A percentile compares a stretch with the other conserved stretches of the same genome.
phyloP scores from a whole-genome alignment of 2,888 invertebrate genomes.

The Perithous albicinctus region DNA sequence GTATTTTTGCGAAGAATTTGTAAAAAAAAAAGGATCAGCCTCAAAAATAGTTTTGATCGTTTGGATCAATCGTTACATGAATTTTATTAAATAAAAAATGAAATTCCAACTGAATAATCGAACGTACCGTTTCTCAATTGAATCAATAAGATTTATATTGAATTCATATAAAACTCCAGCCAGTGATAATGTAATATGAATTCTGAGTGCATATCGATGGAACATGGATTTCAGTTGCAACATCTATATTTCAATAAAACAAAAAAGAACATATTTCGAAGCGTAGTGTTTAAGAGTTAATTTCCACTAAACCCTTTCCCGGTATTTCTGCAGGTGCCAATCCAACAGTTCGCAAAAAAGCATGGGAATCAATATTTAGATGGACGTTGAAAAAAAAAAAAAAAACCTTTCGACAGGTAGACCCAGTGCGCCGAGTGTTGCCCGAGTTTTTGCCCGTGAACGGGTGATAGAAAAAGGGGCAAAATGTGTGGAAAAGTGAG shows the following conservation, averaged over 20 bases:
- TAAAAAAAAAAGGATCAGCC: too few relatives aligned
- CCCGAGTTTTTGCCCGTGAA: conserved; percentile 2
- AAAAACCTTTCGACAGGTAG: conserved; percentile 21
- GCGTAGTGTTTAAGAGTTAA: neutral
- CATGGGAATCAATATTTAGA: conserved; percentile 32
- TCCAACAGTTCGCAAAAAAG: neutral
- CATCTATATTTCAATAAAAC: neutral
- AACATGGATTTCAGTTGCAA: neutral
- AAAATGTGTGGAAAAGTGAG: conserved; percentile 15
- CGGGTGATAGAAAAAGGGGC: conserved; percentile 5
- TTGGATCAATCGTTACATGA: too few relatives aligned
- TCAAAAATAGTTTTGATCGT: too few relatives aligned
- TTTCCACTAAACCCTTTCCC: neutral
- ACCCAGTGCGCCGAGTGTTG: neutral
- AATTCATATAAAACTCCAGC: neutral
- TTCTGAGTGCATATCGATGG: neutral
- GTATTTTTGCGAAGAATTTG: too few relatives aligned
- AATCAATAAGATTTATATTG: neutral
- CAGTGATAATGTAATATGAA: too few relatives aligned
- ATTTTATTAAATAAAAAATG: too few relatives aligned
- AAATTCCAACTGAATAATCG: neutral
- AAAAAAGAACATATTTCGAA: neutral
- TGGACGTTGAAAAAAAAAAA: neutral
- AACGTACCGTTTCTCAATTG: neutral
- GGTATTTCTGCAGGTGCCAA: neutral